phyloP scores from a whole-genome alignment of 1,140 invertebrate genomes.

The Scylla paramamosain region DNA sequence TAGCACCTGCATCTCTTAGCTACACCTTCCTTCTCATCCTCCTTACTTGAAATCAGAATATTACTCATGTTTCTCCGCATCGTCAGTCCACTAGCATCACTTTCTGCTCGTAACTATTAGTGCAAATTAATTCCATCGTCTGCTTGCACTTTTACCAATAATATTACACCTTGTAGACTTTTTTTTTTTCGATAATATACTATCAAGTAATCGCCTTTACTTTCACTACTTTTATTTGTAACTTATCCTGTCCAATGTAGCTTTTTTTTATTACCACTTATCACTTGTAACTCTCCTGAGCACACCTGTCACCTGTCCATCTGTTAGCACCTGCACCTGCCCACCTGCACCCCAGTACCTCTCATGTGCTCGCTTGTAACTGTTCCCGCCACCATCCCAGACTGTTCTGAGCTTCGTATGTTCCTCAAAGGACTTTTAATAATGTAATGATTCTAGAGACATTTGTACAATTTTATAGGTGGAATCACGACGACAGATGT shows the following conservation, averaged over 20 bases:
- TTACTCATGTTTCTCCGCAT: neutral
- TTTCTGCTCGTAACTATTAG: neutral
- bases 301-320: neutral
- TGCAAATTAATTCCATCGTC: neutral
- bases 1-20: neutral
- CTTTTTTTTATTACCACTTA: neutral
- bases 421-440: constrained; percentile 15
- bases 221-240: neutral
- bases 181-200: neutral
- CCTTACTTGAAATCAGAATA: neutral
- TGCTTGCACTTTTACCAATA: neutral
- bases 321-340: neutral
- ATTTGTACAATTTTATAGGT: neutral
- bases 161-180: neutral
- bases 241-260: neutral
- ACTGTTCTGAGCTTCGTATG: constrained; percentile 6
- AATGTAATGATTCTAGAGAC: neutral
- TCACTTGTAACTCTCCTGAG: neutral
- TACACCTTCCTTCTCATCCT: neutral
- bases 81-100: neutral
- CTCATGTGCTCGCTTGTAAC: constrained; percentile 34
- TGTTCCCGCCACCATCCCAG: constrained; percentile 33
- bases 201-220: neutral
- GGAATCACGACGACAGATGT: neutral
- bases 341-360: neutral